phyloP scores from a whole-genome alignment of 2,797 vertebrate genomes.

The Percopsis omiscomaycus region DNA sequence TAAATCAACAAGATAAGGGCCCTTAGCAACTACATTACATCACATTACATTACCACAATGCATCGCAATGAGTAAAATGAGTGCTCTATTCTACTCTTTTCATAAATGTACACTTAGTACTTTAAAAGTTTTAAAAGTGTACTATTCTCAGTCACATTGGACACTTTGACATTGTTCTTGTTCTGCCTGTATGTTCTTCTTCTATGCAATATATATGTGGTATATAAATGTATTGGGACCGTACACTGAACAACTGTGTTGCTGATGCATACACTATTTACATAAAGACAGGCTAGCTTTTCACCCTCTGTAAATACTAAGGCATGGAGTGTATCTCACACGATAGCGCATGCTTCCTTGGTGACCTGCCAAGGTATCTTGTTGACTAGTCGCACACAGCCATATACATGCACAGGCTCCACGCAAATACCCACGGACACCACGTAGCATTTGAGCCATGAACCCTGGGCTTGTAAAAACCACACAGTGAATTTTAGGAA shows the following conservation, averaged over 20 bases:
- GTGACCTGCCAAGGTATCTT: constrained; percentile 35
- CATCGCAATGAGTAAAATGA: too few relatives aligned
- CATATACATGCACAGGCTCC: constrained; percentile 24
- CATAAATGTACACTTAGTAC: too few relatives aligned
- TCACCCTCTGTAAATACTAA: constrained; percentile 42
- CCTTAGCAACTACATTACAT: too few relatives aligned
- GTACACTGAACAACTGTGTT: constrained; percentile 20
- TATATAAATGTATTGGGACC: constrained; percentile 2
- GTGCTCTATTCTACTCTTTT: too few relatives aligned
- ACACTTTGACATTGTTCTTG: too few relatives aligned
- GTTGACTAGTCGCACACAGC: constrained; percentile 35
- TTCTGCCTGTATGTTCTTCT: too few relatives aligned
- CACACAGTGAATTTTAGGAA: constrained; percentile 56
- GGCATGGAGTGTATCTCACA: constrained; percentile 10
- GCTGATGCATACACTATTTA: constrained; percentile 19
- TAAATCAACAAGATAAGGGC: too few relatives aligned
- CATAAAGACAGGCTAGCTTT: constrained; percentile 29
- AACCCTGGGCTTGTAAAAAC: constrained; percentile 30
- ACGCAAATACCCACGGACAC: constrained; percentile 28
- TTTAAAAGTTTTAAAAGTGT: too few relatives aligned
- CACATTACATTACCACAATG: too few relatives aligned
- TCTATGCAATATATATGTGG: too few relatives aligned
- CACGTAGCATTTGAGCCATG: constrained; percentile 16
- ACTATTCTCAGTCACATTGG: too few relatives aligned
- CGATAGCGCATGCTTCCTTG: background rate